phyloP scores from a whole-genome alignment of 2,113 vertebrate species.

The Recurvirostra avosetta region DNA sequence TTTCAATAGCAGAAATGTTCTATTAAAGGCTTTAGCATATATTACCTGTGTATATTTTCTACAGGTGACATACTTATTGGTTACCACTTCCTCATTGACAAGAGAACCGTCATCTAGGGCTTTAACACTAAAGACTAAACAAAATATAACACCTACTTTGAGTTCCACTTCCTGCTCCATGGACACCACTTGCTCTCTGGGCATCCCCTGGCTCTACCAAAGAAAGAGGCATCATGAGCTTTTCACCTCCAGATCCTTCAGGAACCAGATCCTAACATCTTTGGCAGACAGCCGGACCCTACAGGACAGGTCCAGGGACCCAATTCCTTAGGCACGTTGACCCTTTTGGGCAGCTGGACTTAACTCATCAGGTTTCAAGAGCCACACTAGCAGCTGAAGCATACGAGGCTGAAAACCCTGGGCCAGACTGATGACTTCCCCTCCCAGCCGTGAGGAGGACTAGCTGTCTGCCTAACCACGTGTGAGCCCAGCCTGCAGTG shows the following conservation, averaged over 20 bases:
- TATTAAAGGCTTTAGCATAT: background rate
- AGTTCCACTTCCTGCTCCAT: background rate
- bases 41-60: background rate
- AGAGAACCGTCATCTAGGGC: background rate
- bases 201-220: background rate
- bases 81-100: background rate
- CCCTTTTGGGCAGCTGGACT: rapidly evolving
- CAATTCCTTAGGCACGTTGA: rapidly evolving
- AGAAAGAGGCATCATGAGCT: background rate
- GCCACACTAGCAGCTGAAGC: background rate
- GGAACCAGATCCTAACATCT: background rate
- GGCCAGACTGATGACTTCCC: rapidly evolving
- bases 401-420: background rate
- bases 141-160: background rate
- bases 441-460: background rate
- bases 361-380: background rate
- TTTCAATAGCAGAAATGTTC: background rate
- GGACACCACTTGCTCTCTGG: background rate
- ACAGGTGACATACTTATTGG: background rate
- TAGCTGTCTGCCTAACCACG: background rate
- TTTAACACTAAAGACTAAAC: background rate
- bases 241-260: background rate
- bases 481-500: background rate
- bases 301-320: background rate
- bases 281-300: background rate